Evolutionary conservation across 2,888 invertebrate species (phyloP).

Genomic region (Eupeodes latifasciatus): DNA sequence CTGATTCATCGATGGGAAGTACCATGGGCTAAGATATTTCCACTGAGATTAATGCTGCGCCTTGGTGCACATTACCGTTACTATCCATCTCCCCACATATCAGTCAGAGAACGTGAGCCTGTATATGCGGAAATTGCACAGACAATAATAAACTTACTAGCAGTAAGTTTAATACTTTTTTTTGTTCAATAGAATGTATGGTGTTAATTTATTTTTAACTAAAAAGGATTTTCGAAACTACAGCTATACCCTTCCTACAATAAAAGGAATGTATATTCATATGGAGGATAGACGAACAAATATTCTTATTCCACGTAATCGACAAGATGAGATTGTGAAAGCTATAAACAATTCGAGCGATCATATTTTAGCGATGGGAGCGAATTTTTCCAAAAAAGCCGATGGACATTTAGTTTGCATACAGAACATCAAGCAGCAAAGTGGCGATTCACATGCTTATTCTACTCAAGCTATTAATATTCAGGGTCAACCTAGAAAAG

Average conservation of each 20-base stretch:
- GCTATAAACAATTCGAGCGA: conserved; percentile 92
- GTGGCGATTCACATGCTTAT: conserved; percentile 89
- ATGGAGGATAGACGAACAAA: conserved; percentile 92
- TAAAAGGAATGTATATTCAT: conserved; percentile 91
- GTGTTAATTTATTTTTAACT: conserved; percentile 59
- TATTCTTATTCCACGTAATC: conserved; percentile 90
- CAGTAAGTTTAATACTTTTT: conserved; percentile 84
- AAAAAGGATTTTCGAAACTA: conserved; percentile 91
- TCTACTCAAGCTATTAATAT: conserved; percentile 95
- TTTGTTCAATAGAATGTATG: background rate
- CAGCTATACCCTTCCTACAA: conserved; percentile 91
- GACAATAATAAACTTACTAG: conserved; percentile 93
- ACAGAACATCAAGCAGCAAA: conserved; percentile 87
- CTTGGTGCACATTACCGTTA: conserved; percentile 94
- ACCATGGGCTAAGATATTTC: conserved; percentile 90
- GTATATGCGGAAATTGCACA: conserved; percentile 94
- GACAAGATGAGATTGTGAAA: conserved; percentile 90
- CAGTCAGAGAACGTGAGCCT: conserved; percentile 90
- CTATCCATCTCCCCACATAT: conserved; percentile 93
- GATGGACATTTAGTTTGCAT: conserved; percentile 95
- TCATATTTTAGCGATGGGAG: conserved; percentile 93
- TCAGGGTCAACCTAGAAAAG: conserved; percentile 91
- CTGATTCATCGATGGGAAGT: conserved; percentile 89
- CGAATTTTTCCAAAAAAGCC: conserved; percentile 90
- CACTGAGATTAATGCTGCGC: conserved; percentile 89